These are phyloP conservation scores for Apeltes quadracus DNA, from an alignment of 2,113 vertebrate genomes.

Conservation along the genomic window DNA sequence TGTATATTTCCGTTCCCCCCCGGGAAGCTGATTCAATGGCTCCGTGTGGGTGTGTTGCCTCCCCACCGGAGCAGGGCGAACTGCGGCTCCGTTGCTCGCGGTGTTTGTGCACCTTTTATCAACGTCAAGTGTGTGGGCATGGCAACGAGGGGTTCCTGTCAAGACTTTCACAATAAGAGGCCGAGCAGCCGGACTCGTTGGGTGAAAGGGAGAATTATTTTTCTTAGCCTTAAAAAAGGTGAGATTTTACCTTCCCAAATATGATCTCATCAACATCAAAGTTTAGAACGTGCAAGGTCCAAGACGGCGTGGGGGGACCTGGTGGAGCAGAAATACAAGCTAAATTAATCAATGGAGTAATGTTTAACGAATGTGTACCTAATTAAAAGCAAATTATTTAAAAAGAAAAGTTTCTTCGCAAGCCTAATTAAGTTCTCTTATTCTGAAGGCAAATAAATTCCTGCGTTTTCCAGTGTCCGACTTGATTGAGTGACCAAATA, in stretches of 20 bases:
- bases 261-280: not conserved
- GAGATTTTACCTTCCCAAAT: not conserved
- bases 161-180: slow-evolving; percentile 56
- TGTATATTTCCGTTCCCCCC: slow-evolving; percentile 1
- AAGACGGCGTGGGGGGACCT: no score
- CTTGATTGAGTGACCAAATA: slow-evolving; percentile 7
- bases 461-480: not conserved
- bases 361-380: no score
- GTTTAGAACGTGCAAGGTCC: not conserved
- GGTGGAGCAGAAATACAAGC: no score
- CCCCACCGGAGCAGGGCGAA: slow-evolving; percentile 36
- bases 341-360: not conserved
- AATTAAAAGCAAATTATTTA: no score
- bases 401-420: not conserved
- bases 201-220: not conserved
- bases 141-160: not conserved
- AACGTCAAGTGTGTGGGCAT: not conserved
- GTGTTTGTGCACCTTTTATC: slow-evolving; percentile 33
- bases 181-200: not conserved
- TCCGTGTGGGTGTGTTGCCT: slow-evolving; percentile 2
- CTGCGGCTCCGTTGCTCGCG: slow-evolving; percentile 2
- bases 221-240: not conserved
- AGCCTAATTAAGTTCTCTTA: slow-evolving; percentile 8
- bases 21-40: not conserved
- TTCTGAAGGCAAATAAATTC: slow-evolving; percentile 9